Conservation (phyloP, 2,113 vertebrate genomes). For the Grallaria varia region DNA sequence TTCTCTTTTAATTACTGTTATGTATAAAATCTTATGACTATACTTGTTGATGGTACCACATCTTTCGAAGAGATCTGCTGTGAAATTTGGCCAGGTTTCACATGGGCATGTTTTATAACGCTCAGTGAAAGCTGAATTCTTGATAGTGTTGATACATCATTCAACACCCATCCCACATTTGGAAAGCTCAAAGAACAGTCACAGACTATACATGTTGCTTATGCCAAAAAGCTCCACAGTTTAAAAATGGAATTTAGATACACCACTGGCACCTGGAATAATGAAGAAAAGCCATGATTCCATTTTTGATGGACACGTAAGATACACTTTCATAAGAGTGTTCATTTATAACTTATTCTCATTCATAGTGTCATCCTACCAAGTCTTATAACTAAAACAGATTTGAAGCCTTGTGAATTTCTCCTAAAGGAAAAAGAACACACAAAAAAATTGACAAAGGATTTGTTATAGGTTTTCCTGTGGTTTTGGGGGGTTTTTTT, state of each 20-base stretch:
- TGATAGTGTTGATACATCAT: background rate
- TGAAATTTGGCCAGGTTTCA: background rate
- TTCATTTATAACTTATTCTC: background rate
- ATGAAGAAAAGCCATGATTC: background rate
- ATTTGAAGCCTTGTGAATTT: background rate
- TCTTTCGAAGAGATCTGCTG: background rate
- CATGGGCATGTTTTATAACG: background rate
- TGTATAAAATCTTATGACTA: background rate
- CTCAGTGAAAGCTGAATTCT: background rate
- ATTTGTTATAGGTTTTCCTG: background rate
- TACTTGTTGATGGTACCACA: background rate
- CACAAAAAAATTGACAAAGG: background rate
- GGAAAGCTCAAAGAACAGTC: background rate
- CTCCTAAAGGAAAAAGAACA: background rate
- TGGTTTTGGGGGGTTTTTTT: background rate
- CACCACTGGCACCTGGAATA: background rate
- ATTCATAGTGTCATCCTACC: background rate
- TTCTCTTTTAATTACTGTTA: background rate
- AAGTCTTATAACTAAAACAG: background rate
- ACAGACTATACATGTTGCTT: background rate
- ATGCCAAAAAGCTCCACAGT: background rate
- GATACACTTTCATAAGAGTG: background rate
- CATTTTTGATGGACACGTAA: background rate
- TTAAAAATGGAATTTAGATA: background rate
- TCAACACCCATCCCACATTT: background rate